Base-by-base conservation (phyloP, 1,140 invertebrate genomes). In the Drosophila biarmipes region DNA sequence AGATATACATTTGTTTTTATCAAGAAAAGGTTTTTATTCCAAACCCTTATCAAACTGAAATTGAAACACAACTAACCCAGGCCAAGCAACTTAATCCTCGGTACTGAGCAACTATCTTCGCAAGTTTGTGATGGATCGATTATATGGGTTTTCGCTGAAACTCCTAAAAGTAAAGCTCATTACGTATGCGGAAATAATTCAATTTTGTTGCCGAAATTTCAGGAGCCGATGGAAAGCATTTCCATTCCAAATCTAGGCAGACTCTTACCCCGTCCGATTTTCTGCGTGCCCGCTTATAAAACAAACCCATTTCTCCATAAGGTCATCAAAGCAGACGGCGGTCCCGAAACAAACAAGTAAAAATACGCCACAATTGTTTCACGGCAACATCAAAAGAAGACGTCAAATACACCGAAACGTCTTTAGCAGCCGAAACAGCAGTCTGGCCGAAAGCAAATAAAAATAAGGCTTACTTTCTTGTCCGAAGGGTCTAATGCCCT, bases 281-380 rank as follows among this genome's bases (percentile, higher is more conserved):
- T 51, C 27, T 34, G 40, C 35, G 21, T 15, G 15, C 24, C 29
- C 29, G 42, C 29, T 81, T 78, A 69, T 80, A 77, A 80, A 80
- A 77, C 58, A 42, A 40, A 52, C 57, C 74, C 75, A 54, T 58
- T 72, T 51, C 51, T 37, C 62, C 46, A 42, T 72, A 80, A 80
- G 76, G 80, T 77, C 80, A 77, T 85, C 81, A 77, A 85, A 80
- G 73, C 73, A 75, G 67, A 71, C 52, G 64, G 21, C 37, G 21
- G 21, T 43, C 66, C 52, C 37, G 52, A 66, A 57, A 29, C 64
- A 57, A 71, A 69, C 43, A 51, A 43, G 6, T 34, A 35, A 51
- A 51, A 64, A 53, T 45, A 40, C 53, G 61, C 76, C 59, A 45
- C 78, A 80, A 80, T 77, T 80, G 78, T 81, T 75, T 78, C 48